Percentiles rank a stretch among this genome's conserved stretches.
Evolutionary conservation across 2,888 invertebrate species (phyloP).

Genomic region (Thalpophila matura): DNA sequence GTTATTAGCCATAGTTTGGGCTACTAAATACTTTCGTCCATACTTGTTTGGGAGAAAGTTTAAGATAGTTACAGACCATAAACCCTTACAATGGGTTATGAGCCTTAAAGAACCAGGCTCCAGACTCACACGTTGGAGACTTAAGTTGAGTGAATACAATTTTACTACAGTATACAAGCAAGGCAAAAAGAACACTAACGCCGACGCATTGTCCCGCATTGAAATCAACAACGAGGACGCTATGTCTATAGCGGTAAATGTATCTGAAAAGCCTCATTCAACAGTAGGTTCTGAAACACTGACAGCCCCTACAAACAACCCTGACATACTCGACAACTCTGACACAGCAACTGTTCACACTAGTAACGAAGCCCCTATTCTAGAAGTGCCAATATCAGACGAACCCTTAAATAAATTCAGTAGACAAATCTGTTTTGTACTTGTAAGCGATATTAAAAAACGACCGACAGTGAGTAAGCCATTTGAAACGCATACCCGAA

Average conservation of each 20-base stretch:
- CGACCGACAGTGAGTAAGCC: conserved; percentile 2
- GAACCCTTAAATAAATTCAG: neutral
- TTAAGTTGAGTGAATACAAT: conserved; percentile 58
- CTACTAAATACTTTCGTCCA: no score
- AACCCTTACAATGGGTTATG: conserved; percentile 15
- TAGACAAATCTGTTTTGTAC: neutral
- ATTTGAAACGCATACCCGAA: conserved; percentile 3
- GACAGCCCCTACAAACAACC: neutral
- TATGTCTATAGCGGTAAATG: neutral
- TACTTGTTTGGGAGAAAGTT: neutral
- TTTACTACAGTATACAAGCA: conserved; percentile 51
- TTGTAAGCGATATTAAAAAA: conserved; percentile 5
- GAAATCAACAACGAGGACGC: conserved; percentile 27
- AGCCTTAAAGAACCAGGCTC: conserved; percentile 8
- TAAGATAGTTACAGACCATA: conserved; percentile 9
- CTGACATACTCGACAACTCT: neutral
- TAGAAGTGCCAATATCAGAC: neutral
- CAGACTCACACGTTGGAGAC: conserved; percentile 53
- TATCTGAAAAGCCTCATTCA: neutral
- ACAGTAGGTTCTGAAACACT: neutral
- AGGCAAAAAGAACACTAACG: conserved; percentile 47
- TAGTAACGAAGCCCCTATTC: conserved; percentile 7
- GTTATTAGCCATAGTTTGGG: no score
- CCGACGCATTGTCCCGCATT: conserved; percentile 52
- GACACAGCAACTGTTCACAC: conserved; percentile 9